Conservation (phyloP, 1,140 invertebrate genomes). For the Lasioglossum baleicum region DNA sequence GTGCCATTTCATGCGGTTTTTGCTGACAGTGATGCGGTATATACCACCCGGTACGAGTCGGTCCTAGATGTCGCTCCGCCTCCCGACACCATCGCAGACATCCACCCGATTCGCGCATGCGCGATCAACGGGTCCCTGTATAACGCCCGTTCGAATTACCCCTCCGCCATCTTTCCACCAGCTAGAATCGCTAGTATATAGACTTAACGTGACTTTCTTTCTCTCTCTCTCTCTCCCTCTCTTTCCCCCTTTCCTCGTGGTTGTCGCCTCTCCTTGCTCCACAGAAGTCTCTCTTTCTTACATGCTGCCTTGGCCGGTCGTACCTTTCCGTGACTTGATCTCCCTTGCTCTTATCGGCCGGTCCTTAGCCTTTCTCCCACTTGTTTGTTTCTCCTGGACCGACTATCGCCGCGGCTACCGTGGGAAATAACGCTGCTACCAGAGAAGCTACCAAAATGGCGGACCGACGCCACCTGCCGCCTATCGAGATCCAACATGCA, state of each 20-base stretch:
- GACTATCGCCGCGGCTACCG: conserved; percentile 9
- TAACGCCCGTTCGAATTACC: conserved; percentile 61
- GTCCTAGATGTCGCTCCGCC: conserved; percentile 48
- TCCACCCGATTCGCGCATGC: conserved; percentile 46
- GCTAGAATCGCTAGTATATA: conserved; percentile 28
- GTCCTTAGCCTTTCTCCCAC: background rate
- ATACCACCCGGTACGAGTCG: conserved; percentile 34
- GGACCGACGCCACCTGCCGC: background rate
- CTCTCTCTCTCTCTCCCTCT: background rate
- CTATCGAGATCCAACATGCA: conserved; percentile 11
- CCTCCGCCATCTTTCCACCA: conserved; percentile 56
- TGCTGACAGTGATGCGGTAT: conserved; percentile 40
- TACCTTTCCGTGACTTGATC: background rate
- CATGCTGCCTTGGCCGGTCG: background rate
- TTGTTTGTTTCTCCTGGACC: background rate
- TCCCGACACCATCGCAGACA: conserved; percentile 50
- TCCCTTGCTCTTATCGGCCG: background rate
- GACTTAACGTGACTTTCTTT: conserved; percentile 23
- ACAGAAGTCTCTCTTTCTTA: background rate
- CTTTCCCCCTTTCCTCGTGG: too few relatives aligned
- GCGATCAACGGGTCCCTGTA: conserved; percentile 39
- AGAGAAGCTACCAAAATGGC: conserved; percentile 37
- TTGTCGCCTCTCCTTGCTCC: background rate
- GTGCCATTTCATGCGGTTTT: conserved; percentile 50
- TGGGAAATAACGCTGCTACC: conserved; percentile 10